Conservation (phyloP, 2,888 invertebrate genomes). For the Tipula confusa region DNA sequence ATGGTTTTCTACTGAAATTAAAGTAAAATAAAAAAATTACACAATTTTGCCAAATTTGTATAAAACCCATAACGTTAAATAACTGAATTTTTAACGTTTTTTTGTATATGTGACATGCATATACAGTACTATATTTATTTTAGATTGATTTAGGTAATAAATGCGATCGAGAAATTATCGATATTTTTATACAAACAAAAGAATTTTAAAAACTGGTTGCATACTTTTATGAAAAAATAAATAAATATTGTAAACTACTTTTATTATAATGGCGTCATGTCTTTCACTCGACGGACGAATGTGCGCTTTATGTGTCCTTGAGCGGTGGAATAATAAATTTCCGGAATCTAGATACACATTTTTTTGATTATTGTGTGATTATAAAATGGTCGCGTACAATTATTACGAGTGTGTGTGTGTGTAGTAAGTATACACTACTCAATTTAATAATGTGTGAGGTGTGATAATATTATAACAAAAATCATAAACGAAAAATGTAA, state of each 20-base stretch:
- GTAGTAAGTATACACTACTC: not conserved
- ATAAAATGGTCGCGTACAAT: not conserved
- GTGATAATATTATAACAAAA: not conserved
- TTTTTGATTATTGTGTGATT: no score
- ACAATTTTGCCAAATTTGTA: not conserved
- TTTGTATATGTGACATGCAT: not conserved
- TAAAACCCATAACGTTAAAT: not conserved
- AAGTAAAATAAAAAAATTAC: conserved; percentile 33
- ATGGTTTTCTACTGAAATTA: conserved; percentile 45
- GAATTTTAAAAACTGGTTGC: not conserved
- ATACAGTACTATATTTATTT: not conserved
- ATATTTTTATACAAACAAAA: not conserved
- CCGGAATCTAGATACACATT: not conserved
- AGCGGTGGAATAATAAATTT: not conserved
- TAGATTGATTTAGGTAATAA: not conserved
- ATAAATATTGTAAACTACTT: conserved; percentile 13
- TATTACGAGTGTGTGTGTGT: not conserved
- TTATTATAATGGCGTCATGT: conserved; percentile 25
- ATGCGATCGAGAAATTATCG: not conserved
- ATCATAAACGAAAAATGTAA: not conserved
- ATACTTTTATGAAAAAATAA: not conserved
- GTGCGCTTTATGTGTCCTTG: not conserved
- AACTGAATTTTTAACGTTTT: not conserved
- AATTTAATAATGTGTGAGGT: not conserved
- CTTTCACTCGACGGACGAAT: not conserved